Percentiles rank a stretch among this genome's conserved stretches.
Conservation (phyloP, 2,113 vertebrate genomes). For the Laticauda laticaudata region DNA sequence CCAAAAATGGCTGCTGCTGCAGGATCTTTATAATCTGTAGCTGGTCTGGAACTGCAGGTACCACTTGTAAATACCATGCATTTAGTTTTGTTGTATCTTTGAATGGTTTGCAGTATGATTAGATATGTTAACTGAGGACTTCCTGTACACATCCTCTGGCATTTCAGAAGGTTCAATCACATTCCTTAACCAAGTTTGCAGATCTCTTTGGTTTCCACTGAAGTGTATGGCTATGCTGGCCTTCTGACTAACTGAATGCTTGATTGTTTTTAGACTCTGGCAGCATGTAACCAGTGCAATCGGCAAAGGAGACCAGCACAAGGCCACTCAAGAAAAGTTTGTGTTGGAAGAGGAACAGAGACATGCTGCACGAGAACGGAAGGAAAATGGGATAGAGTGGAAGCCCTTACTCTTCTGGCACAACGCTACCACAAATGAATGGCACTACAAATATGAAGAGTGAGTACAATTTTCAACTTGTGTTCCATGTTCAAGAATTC, state of each 20-base stretch:
- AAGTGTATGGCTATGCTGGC: neutral
- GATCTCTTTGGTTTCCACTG: neutral
- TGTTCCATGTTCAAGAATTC: neutral
- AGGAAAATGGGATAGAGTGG: constrained; percentile 75
- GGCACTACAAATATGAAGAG: constrained; percentile 88
- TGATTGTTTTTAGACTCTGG: constrained; percentile 80
- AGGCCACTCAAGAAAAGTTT: constrained; percentile 89
- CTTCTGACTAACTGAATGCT: neutral
- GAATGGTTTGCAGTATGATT: neutral
- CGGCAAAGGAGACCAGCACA: constrained; percentile 82
- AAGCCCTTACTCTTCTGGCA: constrained; percentile 78
- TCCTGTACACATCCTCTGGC: neutral
- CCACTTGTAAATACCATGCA: neutral
- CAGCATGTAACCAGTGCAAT: constrained; percentile 90
- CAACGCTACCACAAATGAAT: constrained; percentile 76
- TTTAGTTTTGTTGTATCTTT: neutral
- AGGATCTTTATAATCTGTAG: neutral
- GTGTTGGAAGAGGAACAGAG: constrained; percentile 90
- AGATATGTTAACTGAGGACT: neutral
- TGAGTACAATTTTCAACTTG: constrained; percentile 58
- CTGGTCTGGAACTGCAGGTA: neutral
- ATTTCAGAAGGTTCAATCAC: neutral
- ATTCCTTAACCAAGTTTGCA: neutral
- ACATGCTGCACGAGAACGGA: constrained; percentile 74
- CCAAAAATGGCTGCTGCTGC: neutral